Evolutionary conservation across 2,113 vertebrate genomes (phyloP).

Genomic region (Grallaria varia): DNA sequence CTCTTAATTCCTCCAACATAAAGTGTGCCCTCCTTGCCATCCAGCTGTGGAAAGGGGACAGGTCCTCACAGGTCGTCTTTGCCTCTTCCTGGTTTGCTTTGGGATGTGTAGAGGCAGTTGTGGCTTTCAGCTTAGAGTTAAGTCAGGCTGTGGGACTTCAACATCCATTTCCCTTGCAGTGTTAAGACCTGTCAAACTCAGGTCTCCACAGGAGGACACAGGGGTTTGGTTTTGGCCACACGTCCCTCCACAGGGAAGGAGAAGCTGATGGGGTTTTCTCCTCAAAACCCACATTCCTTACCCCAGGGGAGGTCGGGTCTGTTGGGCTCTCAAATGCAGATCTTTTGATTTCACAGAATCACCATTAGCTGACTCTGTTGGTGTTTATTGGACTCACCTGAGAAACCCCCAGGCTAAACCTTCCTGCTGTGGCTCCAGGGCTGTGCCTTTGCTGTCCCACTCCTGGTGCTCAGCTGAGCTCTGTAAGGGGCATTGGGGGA

Average conservation of each 20-base stretch:
- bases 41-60: neutral
- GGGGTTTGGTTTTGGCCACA: too few relatives aligned
- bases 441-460: too few relatives aligned
- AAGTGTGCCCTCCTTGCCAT: neutral
- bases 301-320: neutral
- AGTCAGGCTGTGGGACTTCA: neutral
- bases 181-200: neutral
- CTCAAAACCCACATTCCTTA: neutral
- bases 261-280: neutral
- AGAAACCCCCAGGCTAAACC: neutral
- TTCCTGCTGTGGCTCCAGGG: rapidly evolving
- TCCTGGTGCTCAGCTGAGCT: neutral
- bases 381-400: neutral
- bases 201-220: rapidly evolving
- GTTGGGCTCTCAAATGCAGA: neutral
- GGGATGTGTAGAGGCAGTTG: neutral
- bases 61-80: neutral
- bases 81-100: neutral
- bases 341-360: neutral
- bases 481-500: neutral
- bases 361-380: neutral
- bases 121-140: neutral
- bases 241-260: rapidly evolving
- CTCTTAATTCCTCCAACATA: neutral
- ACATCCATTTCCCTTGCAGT: neutral